A percentile compares a stretch with the other conserved stretches of the same genome.
phyloP scores from a whole-genome alignment of 2,113 vertebrate species.

The Lasiurus borealis region DNA sequence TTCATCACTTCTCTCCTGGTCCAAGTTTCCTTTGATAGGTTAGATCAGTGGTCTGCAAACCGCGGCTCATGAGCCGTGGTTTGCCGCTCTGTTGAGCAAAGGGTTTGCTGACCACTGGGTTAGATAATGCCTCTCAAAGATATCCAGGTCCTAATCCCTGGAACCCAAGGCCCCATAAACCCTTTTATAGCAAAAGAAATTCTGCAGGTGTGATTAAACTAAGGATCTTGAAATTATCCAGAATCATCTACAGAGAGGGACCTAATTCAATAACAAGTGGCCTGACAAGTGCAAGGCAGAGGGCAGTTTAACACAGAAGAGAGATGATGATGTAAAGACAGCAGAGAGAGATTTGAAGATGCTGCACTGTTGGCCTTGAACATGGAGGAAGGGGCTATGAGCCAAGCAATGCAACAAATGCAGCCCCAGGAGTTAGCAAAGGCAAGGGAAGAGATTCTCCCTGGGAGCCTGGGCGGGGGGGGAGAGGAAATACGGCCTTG shows the following conservation, averaged over 20 bases:
- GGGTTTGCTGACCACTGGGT: too few species aligned
- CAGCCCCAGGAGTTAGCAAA: background rate
- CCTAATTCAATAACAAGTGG: background rate
- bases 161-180: background rate
- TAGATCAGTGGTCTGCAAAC: too few species aligned
- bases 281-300: background rate
- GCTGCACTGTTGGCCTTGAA: background rate
- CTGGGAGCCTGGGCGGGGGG: background rate
- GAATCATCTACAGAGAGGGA: background rate
- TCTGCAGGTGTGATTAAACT: background rate
- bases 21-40: background rate
- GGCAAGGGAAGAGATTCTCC: background rate
- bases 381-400: background rate
- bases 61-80: too few species aligned
- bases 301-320: background rate
- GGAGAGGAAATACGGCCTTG: fast-evolving
- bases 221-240: background rate
- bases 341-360: background rate
- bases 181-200: background rate
- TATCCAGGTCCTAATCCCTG: background rate
- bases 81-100: too few species aligned
- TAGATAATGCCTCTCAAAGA: background rate
- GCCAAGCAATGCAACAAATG: background rate
- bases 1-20: background rate
- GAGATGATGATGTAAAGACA: background rate